These are phyloP conservation scores for Tamias sibiricus DNA, from an alignment of 2,113 vertebrate genomes.

Conservation along the genomic window DNA sequence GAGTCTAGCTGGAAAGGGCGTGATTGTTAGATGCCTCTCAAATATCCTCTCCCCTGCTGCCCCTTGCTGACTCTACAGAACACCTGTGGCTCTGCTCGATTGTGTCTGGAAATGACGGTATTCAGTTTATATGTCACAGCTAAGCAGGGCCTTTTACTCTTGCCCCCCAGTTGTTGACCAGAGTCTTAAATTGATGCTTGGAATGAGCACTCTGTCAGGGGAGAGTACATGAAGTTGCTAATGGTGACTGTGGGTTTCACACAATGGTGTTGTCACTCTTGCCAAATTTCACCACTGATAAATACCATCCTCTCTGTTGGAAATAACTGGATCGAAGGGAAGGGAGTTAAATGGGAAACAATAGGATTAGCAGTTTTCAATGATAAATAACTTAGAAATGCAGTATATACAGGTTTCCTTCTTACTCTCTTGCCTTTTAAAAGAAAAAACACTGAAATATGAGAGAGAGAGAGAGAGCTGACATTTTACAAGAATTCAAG, in stretches of 20 bases:
- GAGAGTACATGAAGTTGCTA: background rate
- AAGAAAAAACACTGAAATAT: background rate
- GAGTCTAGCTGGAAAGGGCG: background rate
- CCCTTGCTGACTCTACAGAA: conserved; percentile 7
- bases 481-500: conserved; percentile 7
- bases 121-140: conserved; percentile 44
- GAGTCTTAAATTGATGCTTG: background rate
- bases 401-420: background rate
- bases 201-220: background rate
- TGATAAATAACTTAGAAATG: background rate
- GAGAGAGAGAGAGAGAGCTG: background rate
- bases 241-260: conserved; percentile 22
- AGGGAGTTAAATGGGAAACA: background rate
- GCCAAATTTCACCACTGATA: conserved; percentile 8
- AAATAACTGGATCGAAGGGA: background rate
- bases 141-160: conserved; percentile 41
- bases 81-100: background rate
- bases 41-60: background rate
- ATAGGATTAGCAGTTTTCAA: conserved; percentile 11
- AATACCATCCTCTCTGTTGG: conserved; percentile 30
- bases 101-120: background rate
- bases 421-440: background rate
- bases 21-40: background rate
- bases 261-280: background rate
- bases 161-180: background rate